phyloP scores from a whole-genome alignment of 2,113 vertebrate genomes.

The Poeciliopsis prolifica region DNA sequence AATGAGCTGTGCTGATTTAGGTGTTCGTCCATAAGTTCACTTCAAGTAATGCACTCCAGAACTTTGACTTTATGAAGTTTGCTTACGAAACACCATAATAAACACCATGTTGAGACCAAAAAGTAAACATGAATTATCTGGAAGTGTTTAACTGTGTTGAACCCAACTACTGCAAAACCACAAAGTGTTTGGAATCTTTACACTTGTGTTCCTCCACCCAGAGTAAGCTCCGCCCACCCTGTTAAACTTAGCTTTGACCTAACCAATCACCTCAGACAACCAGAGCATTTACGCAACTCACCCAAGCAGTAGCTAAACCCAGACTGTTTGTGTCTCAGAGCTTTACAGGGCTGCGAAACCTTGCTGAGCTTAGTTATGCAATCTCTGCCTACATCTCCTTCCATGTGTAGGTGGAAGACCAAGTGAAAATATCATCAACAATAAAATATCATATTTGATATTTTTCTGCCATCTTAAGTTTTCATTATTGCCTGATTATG shows the following conservation, averaged over 20 bases:
- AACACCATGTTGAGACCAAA: no score
- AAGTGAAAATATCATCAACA: neutral
- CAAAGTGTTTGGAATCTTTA: neutral
- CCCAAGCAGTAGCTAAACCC: conserved; percentile 38
- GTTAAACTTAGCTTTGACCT: conserved; percentile 7
- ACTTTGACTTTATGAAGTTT: no score
- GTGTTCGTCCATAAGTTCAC: no score
- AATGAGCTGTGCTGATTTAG: no score
- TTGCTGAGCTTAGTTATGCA: conserved; percentile 6
- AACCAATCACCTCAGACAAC: neutral
- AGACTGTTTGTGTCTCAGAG: conserved; percentile 8
- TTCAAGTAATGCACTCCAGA: no score
- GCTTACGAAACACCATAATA: no score
- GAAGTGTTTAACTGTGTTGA: no score
- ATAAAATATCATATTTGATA: neutral
- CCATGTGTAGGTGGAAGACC: neutral
- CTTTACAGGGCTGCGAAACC: conserved; percentile 19
- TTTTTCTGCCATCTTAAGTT: neutral
- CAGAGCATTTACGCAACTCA: conserved; percentile 22
- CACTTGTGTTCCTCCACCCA: neutral
- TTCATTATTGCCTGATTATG: neutral
- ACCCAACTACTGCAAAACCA: neutral
- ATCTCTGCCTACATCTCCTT: neutral
- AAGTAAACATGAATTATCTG: no score
- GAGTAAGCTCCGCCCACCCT: neutral